phyloP scores from a whole-genome alignment of 2,113 vertebrate genomes.

The Mesitornis unicolor region DNA sequence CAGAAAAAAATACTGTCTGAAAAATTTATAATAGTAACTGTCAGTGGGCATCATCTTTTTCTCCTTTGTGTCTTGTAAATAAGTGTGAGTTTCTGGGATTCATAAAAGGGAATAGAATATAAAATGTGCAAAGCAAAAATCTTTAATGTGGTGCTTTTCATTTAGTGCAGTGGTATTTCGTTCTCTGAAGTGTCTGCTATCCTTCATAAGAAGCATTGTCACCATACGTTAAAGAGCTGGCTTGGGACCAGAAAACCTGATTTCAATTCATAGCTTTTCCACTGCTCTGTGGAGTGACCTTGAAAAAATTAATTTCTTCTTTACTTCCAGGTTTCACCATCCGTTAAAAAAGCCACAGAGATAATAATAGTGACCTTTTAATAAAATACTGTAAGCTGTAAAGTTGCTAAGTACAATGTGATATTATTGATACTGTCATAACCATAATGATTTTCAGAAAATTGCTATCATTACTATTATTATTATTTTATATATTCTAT shows the following conservation, averaged over 20 bases:
- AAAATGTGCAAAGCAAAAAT: neutral
- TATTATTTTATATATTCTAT: neutral
- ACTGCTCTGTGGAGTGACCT: neutral
- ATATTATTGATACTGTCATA: neutral
- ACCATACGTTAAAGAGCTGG: neutral
- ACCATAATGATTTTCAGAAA: neutral
- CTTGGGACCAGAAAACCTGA: neutral
- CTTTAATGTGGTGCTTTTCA: neutral
- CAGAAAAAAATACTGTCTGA: neutral
- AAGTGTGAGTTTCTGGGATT: neutral
- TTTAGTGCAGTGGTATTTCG: neutral
- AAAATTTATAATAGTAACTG: neutral
- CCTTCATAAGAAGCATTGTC: neutral
- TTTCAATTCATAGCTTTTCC: constrained; percentile 11
- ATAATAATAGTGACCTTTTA: neutral
- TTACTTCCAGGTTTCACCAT: neutral
- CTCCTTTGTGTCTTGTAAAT: neutral
- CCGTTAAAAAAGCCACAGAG: neutral
- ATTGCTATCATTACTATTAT: neutral
- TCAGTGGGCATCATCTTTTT: neutral
- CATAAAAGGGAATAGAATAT: neutral
- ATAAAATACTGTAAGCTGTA: neutral
- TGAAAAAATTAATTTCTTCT: constrained; percentile 17
- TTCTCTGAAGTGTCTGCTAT: neutral
- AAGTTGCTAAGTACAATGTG: neutral